phyloP scores from a whole-genome alignment of 2,797 vertebrate genomes.

The Premnoplex brunnescens region DNA sequence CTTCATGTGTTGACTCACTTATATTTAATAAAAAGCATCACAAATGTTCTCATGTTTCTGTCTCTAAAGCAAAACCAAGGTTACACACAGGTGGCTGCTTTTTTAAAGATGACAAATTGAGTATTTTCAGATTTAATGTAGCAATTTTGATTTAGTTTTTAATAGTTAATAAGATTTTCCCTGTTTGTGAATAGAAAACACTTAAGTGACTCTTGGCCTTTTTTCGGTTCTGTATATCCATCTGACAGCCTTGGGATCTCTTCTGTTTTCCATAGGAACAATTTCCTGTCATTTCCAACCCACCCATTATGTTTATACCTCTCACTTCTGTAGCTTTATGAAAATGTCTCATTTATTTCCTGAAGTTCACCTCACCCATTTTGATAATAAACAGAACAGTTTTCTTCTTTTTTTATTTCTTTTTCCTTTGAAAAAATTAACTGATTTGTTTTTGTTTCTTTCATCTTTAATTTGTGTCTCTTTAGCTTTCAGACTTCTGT shows the following conservation, averaged over 20 bases:
- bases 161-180: neutral
- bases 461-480: neutral
- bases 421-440: neutral
- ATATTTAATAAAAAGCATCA: neutral
- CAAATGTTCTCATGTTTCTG: neutral
- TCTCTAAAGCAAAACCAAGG: neutral
- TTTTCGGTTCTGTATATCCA: too few relatives aligned
- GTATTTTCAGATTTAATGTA: neutral
- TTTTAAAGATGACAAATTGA: neutral
- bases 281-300: neutral
- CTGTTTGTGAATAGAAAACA: neutral
- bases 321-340: neutral
- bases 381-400: neutral
- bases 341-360: neutral
- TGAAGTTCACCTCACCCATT: neutral
- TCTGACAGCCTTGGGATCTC: neutral
- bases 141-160: neutral
- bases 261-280: neutral
- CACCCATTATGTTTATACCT: neutral
- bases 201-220: neutral
- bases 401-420: neutral
- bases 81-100: neutral
- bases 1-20: neutral
- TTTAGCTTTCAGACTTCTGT: neutral
- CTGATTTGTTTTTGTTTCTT: neutral